Base-by-base conservation (phyloP, 2,113 vertebrate species). In the Girardinichthys multiradiatus region DNA sequence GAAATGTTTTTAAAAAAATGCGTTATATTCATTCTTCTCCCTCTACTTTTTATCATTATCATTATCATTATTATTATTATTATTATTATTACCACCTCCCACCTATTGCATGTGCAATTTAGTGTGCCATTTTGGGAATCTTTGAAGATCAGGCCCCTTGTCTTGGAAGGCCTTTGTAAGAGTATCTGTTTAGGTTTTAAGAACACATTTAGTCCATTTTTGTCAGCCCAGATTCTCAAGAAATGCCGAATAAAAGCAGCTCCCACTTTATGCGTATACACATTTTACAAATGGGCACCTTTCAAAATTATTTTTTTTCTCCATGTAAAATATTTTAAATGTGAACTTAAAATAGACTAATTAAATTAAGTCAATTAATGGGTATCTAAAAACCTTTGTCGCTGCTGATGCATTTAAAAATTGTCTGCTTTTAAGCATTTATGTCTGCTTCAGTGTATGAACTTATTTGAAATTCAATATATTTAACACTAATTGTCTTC, bases 361-460 rank as follows among this genome's bases (percentile, higher is more conserved):
- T 15, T 45, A 12, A 14, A 4, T 11, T 42, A 42, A 42, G 13
- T 14, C 39, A 42, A 42, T 14, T 48, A 68, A 28, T 54, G 4
- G 61, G 30, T 24, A 57, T 64, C 64, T 67, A 57, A n/a, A 27
- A 63, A 39, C 62, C 8, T 12, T 21, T 62, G 66, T 31, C 28
- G 27, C 37, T 60, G n/a, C 29, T 68, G 30, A 68, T 19, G 39
- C n/a, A 42, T 73, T 71, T 62, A 0, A 10, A 7, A 21, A 37
- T 77, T 39, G 37, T 39, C 31, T 39, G 13, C 37, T 39, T 10
- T 13, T 72, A 30, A 72, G 45, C 62, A 71, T 17, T 24, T 60
- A 57, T 30, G 39, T 42, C 12, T 26, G 62, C 17, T 59, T 62
- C 27, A 68, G 10, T 17, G 17, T 26, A 10, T 59, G 17, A 76